Percentiles rank a stretch among this genome's conserved stretches.
Evolutionary conservation across 2,888 invertebrate genomes (phyloP).

Genomic region (Hedya salicella): DNA sequence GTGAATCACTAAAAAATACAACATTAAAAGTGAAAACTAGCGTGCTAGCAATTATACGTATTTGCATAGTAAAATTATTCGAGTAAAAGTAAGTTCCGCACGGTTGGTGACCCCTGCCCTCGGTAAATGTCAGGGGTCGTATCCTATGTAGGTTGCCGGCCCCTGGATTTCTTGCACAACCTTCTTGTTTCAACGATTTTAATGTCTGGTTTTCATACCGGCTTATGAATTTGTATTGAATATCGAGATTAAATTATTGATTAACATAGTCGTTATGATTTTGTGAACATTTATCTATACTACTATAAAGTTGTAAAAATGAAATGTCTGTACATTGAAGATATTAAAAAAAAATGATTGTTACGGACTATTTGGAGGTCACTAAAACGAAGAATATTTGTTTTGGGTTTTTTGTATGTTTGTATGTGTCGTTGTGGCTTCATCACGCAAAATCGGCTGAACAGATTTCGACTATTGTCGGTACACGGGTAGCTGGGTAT

Average conservation of each 20-base stretch:
- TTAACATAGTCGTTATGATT: not conserved
- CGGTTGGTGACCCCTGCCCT: constrained; percentile 54
- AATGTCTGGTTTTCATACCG: not conserved
- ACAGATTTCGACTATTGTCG: too few species aligned
- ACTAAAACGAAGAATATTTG: too few species aligned
- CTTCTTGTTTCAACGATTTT: constrained; percentile 29
- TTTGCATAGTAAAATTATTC: constrained; percentile 38
- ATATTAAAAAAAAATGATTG: too few species aligned
- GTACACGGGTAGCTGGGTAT: too few species aligned
- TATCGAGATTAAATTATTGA: not conserved
- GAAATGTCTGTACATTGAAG: too few species aligned
- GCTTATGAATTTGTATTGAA: not conserved
- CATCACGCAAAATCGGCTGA: too few species aligned
- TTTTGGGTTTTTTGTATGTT: too few species aligned
- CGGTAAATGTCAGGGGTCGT: constrained; percentile 57
- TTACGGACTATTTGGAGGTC: too few species aligned
- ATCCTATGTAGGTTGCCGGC: constrained; percentile 42
- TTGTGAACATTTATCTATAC: not conserved
- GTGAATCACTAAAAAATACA: constrained; percentile 37
- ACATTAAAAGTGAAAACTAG: constrained; percentile 39
- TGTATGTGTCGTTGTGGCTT: too few species aligned
- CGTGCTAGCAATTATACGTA: constrained; percentile 35
- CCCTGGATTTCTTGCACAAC: constrained; percentile 37
- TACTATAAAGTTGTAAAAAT: too few species aligned
- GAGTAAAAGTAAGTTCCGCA: constrained; percentile 34